Base-by-base conservation (phyloP, 2,113 vertebrate genomes). In the Hipposideros armiger region DNA sequence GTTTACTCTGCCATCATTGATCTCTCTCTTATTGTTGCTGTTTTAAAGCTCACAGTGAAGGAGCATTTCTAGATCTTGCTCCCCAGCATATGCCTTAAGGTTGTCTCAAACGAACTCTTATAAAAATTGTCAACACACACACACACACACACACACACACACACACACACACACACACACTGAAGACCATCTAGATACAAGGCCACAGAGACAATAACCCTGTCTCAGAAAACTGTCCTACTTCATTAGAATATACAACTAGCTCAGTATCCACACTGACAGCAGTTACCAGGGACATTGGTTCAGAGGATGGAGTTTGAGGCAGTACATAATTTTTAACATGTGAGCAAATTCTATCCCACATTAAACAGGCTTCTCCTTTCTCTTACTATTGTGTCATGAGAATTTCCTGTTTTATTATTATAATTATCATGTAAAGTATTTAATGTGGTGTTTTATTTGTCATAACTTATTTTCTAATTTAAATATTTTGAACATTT, bases 131-230 rank as follows among this genome's bases (percentile, higher is more conserved):
- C 47, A 47, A 47, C 47, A 47, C 8, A 47, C 47, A 10, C 47
- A 47, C 45, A 50, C 47, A 50, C 47, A 50, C 47, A 50, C 11
- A 50, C 47, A 50, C 47, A 50, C 47, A 50, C 47, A 50, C 47
- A 50, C 47, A 50, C 47, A 50, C 47, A 47, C 47, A 7, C 47
- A 7, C 47, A 54, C 28, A 98, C 98, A 98, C 98, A 98, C 98
- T 98, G 98, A 98, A 98, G 95, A 98, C 98, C 93, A 95, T 98
- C 97, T 98, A 91, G 98, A 98, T 97, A 97, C 98, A 98, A 98
- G 98, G 98, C 98, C 97, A 98, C 98, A 95, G 97, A 92, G 76
- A 91, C 69, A 91, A 40, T 2, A 22, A 50, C 92, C 74, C 80
- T 95, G 96, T 97, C 94, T 92, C 95, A 93, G 94, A 66, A 82